These are phyloP conservation scores for Channa argus DNA, from an alignment of 2,113 vertebrate species.

Conservation along the genomic window DNA sequence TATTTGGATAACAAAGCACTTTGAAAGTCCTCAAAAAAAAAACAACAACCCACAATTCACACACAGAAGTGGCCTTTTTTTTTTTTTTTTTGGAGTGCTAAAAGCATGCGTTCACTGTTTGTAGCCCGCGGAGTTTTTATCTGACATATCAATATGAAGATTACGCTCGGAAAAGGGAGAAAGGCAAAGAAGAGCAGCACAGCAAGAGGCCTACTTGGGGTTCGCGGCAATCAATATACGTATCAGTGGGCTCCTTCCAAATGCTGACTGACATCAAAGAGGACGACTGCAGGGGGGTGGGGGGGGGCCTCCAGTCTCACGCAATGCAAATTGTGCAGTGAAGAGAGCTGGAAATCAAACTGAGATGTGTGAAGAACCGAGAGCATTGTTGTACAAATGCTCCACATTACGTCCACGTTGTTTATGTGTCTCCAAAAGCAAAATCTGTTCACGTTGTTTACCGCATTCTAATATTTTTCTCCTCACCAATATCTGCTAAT, in stretches of 20 bases:
- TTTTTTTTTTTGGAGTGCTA: conserved; percentile 37
- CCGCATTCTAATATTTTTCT: background rate
- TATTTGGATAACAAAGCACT: conserved; percentile 18
- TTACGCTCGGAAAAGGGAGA: conserved; percentile 44
- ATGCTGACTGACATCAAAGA: conserved; percentile 70
- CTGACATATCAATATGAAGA: conserved; percentile 64
- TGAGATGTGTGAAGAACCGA: conserved; percentile 22
- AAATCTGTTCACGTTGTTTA: background rate
- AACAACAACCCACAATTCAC: too few relatives aligned
- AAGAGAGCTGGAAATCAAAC: conserved; percentile 24
- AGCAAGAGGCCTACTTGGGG: conserved; percentile 59
- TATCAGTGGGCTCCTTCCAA: conserved; percentile 67
- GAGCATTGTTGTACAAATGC: conserved; percentile 23
- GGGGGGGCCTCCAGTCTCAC: conserved; percentile 39
- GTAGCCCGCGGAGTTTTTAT: conserved; percentile 33
- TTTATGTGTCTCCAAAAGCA: background rate
- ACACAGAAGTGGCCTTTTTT: conserved; percentile 22
- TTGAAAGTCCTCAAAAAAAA: conserved; percentile 21
- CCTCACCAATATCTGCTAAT: too few relatives aligned
- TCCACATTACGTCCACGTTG: conserved; percentile 2
- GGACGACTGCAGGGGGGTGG: conserved; percentile 32
- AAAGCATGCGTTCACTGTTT: conserved; percentile 37
- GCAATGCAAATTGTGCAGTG: conserved; percentile 58
- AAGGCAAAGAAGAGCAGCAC: conserved; percentile 51
- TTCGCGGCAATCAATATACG: conserved; percentile 70